These are phyloP conservation scores for Brachionus rotundiformis DNA, from an alignment of 1,140 invertebrate species.

Conservation along the genomic window DNA sequence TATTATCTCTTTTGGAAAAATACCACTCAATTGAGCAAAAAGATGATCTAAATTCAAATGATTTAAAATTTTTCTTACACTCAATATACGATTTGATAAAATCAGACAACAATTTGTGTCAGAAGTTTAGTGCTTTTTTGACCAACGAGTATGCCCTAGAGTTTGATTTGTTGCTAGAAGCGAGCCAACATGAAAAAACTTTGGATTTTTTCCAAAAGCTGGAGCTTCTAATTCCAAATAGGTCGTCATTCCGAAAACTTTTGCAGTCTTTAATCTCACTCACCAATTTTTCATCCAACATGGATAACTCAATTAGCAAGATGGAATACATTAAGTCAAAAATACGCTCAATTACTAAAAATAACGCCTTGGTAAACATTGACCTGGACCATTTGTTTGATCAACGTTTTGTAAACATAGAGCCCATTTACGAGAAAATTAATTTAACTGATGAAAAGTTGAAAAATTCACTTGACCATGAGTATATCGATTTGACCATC, in stretches of 20 bases:
- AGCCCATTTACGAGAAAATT: constrained; percentile 21
- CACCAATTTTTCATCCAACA: background rate
- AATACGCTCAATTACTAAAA: background rate
- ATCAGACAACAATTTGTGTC: background rate
- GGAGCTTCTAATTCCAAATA: background rate
- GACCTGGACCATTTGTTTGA: constrained; percentile 38
- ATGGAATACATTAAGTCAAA: constrained; percentile 13
- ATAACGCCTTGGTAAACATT: constrained; percentile 15
- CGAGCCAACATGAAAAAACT: constrained; percentile 13
- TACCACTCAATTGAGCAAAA: background rate
- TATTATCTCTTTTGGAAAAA: background rate
- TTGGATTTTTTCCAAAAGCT: constrained; percentile 12
- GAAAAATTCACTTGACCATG: background rate
- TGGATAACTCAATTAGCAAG: background rate
- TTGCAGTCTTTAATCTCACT: constrained; percentile 10
- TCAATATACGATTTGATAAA: constrained; percentile 19
- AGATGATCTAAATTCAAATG: background rate
- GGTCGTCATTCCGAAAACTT: constrained; percentile 1
- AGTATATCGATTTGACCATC: constrained; percentile 17
- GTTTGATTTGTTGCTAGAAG: background rate
- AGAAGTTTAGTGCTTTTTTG: constrained; percentile 36
- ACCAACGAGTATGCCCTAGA: constrained; percentile 1
- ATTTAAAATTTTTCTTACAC: background rate
- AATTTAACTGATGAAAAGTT: background rate
- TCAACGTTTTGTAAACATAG: background rate